A percentile compares a stretch with the other conserved stretches of the same genome.
Conservation (phyloP, 2,797 vertebrate genomes). For the Microhierax caerulescens region DNA sequence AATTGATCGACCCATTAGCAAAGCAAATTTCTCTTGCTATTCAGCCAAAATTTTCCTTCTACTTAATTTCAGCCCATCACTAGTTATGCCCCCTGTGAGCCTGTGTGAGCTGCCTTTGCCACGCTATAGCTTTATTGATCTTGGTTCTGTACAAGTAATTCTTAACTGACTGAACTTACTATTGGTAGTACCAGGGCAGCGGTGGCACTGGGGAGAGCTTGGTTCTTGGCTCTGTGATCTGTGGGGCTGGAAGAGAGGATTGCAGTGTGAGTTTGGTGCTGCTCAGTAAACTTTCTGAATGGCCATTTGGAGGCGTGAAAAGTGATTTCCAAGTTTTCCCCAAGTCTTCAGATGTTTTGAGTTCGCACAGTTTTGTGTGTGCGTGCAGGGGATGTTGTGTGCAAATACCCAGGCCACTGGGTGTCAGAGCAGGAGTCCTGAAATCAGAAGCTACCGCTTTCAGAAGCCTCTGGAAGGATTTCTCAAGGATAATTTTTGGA, state of each 20-base stretch:
- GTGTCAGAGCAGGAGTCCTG: neutral
- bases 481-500: neutral
- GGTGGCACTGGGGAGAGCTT: neutral
- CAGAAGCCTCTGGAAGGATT: neutral
- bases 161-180: neutral
- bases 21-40: constrained; percentile 63
- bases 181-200: neutral
- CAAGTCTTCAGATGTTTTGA: neutral
- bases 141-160: neutral
- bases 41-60: constrained; percentile 60
- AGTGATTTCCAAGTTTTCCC: neutral
- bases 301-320: neutral
- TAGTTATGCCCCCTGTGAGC: constrained; percentile 19
- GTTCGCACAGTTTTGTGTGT: neutral
- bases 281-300: neutral
- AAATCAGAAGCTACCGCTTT: no score
- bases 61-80: constrained; percentile 56
- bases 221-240: neutral
- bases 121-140: constrained; percentile 18
- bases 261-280: neutral
- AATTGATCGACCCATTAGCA: constrained; percentile 67
- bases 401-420: neutral
- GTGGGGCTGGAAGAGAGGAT: neutral
- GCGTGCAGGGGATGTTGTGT: neutral
- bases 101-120: neutral